These are phyloP conservation scores for Allobates femoralis DNA, from an alignment of 2,797 vertebrate species.

Conservation along the genomic window DNA sequence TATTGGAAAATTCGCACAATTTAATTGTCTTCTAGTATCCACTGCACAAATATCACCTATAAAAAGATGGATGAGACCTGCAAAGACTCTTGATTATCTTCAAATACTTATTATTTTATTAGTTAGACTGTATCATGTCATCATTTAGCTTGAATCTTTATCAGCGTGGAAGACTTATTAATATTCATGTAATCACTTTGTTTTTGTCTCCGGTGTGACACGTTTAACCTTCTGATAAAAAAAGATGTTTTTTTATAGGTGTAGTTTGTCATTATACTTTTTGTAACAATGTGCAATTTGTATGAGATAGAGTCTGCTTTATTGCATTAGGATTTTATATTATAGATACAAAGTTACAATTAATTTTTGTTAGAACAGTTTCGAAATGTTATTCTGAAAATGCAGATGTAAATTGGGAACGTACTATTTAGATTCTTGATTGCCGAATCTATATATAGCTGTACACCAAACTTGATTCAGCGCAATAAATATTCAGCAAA, in stretches of 20 bases:
- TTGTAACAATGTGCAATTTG: conserved; percentile 1
- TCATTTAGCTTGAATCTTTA: conserved; percentile 67
- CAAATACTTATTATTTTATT: conserved; percentile 76
- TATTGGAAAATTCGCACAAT: conserved; percentile 28
- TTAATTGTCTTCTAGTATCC: conserved; percentile 18
- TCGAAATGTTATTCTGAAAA: background rate
- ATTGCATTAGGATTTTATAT: background rate
- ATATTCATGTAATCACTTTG: conserved; percentile 71
- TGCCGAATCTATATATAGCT: conserved; percentile 18
- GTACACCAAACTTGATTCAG: background rate
- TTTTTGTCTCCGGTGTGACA: conserved; percentile 66
- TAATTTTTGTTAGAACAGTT: background rate
- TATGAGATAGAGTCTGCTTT: background rate
- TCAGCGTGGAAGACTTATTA: conserved; percentile 70
- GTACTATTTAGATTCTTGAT: conserved; percentile 12
- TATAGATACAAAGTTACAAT: background rate
- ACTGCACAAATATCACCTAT: conserved; percentile 48
- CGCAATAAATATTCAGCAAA: conserved; percentile 25
- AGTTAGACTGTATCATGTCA: conserved; percentile 70
- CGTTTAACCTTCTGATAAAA: conserved; percentile 68
- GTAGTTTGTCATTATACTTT: conserved; percentile 55
- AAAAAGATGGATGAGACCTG: conserved; percentile 51
- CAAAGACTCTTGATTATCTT: conserved; percentile 71
- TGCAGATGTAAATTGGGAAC: conserved; percentile 15
- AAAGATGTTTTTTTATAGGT: conserved; percentile 65